A percentile compares a stretch with the other conserved stretches of the same genome.
Conservation (phyloP, 2,797 vertebrate genomes). For the Poeciliopsis gracilis region DNA sequence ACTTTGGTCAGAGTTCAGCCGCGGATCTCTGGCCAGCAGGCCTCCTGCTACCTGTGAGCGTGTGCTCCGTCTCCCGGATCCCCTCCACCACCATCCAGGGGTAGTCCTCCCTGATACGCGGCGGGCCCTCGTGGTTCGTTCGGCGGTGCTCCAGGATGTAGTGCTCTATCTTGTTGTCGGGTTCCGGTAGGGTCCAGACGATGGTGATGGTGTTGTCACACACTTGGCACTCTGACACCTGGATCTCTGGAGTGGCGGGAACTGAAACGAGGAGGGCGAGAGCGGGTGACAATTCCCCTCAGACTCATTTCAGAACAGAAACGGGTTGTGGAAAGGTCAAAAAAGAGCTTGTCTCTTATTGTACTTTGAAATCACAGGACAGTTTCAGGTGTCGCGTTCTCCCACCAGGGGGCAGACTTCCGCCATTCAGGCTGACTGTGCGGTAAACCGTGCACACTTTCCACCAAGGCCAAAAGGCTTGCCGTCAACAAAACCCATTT, state of each 20-base stretch:
- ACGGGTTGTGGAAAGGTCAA: background rate
- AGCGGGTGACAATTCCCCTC: background rate
- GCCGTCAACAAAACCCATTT: background rate
- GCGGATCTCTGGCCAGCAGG: background rate
- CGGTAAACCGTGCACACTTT: accelerated
- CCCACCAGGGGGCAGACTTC: constrained; percentile 33
- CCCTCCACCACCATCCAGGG: constrained; percentile 98
- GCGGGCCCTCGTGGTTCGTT: constrained; percentile 92
- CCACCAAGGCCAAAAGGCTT: no score
- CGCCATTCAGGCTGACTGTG: background rate
- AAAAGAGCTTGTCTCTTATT: background rate
- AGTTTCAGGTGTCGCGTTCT: background rate
- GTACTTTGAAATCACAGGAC: no score
- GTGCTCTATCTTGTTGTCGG: constrained; percentile 93
- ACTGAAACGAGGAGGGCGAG: constrained; percentile 72
- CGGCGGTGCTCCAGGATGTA: constrained; percentile 91
- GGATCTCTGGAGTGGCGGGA: constrained; percentile 90
- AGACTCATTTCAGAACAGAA: background rate
- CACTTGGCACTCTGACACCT: constrained; percentile 88
- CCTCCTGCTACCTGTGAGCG: constrained; percentile 80
- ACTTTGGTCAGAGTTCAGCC: background rate
- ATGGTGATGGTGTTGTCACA: constrained; percentile 90
- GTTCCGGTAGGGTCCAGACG: constrained; percentile 87
- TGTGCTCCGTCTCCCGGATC: constrained; percentile 87
- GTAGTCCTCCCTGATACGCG: constrained; percentile 91